Percentiles rank a stretch among this genome's conserved stretches.
Evolutionary conservation across 2,888 invertebrate species (phyloP).

Genomic region (Mycalesis mineus): DNA sequence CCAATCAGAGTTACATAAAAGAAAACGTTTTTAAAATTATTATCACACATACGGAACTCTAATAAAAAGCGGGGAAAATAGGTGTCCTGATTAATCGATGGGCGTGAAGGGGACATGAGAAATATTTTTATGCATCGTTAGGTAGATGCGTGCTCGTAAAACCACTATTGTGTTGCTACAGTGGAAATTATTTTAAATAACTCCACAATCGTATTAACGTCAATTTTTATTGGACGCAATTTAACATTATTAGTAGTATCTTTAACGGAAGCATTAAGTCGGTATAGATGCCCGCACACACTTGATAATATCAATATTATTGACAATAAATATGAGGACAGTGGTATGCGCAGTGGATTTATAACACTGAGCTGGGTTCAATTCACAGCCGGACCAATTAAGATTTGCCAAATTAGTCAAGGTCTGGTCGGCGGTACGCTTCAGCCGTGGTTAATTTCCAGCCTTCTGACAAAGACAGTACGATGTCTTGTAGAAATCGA

Average conservation of each 20-base stretch:
- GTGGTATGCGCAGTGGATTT: too few relatives aligned
- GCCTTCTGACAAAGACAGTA: too few relatives aligned
- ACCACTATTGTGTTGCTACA: conserved; percentile 28
- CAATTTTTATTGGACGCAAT: conserved; percentile 13
- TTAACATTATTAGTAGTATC: conserved; percentile 7
- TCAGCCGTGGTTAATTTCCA: too few relatives aligned
- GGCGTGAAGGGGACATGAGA: conserved; percentile 64
- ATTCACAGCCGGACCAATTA: too few relatives aligned
- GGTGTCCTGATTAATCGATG: conserved; percentile 69
- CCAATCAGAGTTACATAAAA: too few relatives aligned
- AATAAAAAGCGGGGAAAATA: conserved; percentile 36
- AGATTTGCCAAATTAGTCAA: too few relatives aligned
- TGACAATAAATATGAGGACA: too few relatives aligned
- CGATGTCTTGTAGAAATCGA: too few relatives aligned
- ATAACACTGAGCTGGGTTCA: too few relatives aligned
- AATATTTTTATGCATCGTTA: conserved; percentile 75
- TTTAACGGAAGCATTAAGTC: not conserved
- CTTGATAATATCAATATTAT: too few relatives aligned
- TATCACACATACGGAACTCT: not conserved
- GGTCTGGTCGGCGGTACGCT: too few relatives aligned
- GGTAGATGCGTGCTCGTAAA: conserved; percentile 40
- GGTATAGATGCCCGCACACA: not conserved
- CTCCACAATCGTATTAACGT: conserved; percentile 16
- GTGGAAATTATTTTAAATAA: conserved; percentile 19
- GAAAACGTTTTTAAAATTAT: not conserved